Evolutionary conservation across 2,113 vertebrate genomes (phyloP).

Genomic region (Illadopsis cleaveri): DNA sequence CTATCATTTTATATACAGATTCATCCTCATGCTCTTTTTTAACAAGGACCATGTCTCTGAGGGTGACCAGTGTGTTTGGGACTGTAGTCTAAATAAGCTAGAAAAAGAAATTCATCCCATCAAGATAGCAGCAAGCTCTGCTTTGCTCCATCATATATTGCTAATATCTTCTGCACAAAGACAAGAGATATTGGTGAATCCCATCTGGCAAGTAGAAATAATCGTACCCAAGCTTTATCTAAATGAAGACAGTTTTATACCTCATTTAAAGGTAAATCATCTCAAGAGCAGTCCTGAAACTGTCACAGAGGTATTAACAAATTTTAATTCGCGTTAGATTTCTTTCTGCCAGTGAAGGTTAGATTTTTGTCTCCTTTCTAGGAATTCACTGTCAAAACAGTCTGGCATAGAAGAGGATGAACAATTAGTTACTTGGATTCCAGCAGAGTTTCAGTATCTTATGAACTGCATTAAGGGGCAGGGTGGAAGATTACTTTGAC

Average conservation of each 20-base stretch:
- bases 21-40: not conserved
- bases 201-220: slow-evolving; percentile 1
- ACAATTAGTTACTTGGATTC: not conserved
- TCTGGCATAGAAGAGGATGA: not conserved
- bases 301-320: not conserved
- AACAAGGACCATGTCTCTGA: not conserved
- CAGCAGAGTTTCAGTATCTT: not conserved
- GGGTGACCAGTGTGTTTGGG: not conserved
- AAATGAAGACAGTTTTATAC: not conserved
- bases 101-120: not conserved
- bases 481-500: not conserved
- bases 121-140: not conserved
- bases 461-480: not conserved
- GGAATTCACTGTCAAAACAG: not conserved
- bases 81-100: not conserved
- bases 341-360: not conserved
- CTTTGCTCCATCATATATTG: not conserved
- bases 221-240: not conserved
- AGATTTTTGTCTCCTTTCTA: not conserved
- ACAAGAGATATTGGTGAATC: not conserved
- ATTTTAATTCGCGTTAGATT: not conserved
- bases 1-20: not conserved
- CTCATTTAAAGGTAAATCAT: not conserved
- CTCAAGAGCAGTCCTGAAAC: not conserved
- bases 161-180: not conserved